phyloP scores from a whole-genome alignment of 1,140 invertebrate genomes.

The Drosophila trapezifrons region DNA sequence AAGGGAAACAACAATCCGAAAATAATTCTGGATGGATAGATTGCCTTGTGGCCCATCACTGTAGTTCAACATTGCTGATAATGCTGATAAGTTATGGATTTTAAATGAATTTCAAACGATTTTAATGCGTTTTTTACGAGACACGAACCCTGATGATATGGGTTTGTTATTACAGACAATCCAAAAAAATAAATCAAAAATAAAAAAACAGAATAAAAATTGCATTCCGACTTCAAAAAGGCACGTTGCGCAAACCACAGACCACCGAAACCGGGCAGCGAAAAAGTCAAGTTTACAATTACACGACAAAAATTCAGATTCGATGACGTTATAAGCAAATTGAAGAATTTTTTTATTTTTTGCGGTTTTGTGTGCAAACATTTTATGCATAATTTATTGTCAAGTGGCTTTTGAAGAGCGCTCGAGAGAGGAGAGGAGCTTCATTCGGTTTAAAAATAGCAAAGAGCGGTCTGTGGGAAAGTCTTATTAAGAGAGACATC shows the following conservation, averaged over 20 bases:
- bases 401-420: constrained; percentile 16
- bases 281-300: constrained; percentile 53
- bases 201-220: constrained; percentile 25
- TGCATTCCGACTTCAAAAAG: constrained; percentile 52
- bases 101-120: constrained; percentile 75
- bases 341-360: constrained; percentile 26
- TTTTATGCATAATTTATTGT: constrained; percentile 41
- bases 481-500: constrained; percentile 32
- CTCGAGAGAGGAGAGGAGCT: constrained; percentile 14
- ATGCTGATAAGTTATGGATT: constrained; percentile 55
- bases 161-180: constrained; percentile 63
- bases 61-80: constrained; percentile 50
- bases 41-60: constrained; percentile 41
- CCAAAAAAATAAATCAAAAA: constrained; percentile 3
- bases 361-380: constrained; percentile 42
- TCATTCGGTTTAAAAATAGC: constrained; percentile 39
- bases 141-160: constrained; percentile 46
- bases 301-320: constrained; percentile 67
- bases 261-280: constrained; percentile 25
- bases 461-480: constrained; percentile 9
- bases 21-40: constrained; percentile 22
- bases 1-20: constrained; percentile 15
- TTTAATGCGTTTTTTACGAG: constrained; percentile 69
- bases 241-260: constrained; percentile 71
- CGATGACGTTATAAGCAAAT: constrained; percentile 58